These are phyloP conservation scores for Parapsyche elsis DNA, from an alignment of 1,140 invertebrate genomes.

Conservation along the genomic window DNA sequence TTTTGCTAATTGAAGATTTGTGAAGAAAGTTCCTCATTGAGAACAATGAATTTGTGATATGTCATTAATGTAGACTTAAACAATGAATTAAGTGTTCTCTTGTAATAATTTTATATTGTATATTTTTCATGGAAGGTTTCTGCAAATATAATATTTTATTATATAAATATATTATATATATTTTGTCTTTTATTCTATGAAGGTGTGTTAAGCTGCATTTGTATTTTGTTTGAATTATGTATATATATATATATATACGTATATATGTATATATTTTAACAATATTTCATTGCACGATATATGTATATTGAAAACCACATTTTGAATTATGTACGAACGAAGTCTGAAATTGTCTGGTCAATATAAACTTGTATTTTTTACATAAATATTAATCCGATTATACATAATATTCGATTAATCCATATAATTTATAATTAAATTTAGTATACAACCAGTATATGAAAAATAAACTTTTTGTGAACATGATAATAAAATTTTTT, in stretches of 20 bases:
- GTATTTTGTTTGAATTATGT: too few species aligned
- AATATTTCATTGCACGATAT: background rate
- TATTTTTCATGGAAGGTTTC: background rate
- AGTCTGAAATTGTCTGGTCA: constrained; percentile 31
- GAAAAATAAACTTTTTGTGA: too few species aligned
- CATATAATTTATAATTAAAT: too few species aligned
- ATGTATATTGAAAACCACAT: background rate
- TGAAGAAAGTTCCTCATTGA: constrained; percentile 9
- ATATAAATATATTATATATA: background rate
- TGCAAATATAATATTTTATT: background rate
- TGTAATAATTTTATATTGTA: background rate
- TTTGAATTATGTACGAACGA: constrained; percentile 15
- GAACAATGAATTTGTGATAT: constrained; percentile 25
- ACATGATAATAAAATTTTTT: too few species aligned
- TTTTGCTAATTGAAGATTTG: background rate
- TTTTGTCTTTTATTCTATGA: background rate
- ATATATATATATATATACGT: too few species aligned
- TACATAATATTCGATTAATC: too few species aligned
- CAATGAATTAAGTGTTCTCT: background rate
- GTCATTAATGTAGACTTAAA: constrained; percentile 11
- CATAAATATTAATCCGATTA: too few species aligned
- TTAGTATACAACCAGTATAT: too few species aligned
- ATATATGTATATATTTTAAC: too few species aligned
- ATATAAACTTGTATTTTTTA: background rate
- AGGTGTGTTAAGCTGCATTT: too few species aligned